phyloP scores from a whole-genome alignment of 1,140 invertebrate genomes.

The Cydia strobilella region DNA sequence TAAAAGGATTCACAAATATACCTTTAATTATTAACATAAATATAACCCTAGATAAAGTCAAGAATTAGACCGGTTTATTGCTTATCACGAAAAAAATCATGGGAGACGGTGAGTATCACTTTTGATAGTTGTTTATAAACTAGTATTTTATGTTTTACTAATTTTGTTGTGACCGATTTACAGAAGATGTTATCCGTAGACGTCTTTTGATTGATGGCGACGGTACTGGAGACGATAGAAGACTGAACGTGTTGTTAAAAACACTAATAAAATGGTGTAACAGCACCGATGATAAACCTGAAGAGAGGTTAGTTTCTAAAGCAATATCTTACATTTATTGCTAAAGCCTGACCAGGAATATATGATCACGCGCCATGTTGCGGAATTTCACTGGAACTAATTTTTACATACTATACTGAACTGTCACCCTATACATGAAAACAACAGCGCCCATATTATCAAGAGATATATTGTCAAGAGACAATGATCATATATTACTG shows the following conservation, averaged over 20 bases:
- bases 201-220: slow-evolving; percentile 96
- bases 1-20: not conserved
- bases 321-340: not conserved
- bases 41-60: not conserved
- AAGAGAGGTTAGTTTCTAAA: slow-evolving; percentile 83
- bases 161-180: slow-evolving; percentile 55
- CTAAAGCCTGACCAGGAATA: too few species aligned
- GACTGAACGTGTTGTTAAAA: slow-evolving; percentile 92
- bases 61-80: not conserved
- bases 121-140: slow-evolving; percentile 30
- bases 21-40: not conserved
- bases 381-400: too few species aligned
- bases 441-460: too few species aligned
- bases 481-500: too few species aligned
- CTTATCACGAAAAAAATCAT: slow-evolving; percentile 16
- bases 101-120: slow-evolving; percentile 43
- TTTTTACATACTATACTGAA: too few species aligned
- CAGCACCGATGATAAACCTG: slow-evolving; percentile 83
- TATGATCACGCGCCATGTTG: too few species aligned
- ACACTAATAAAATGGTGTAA: slow-evolving; percentile 94
- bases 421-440: too few species aligned
- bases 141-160: not conserved
- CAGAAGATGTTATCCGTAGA: slow-evolving; percentile 96
- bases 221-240: slow-evolving; percentile 96
- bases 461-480: too few species aligned